Percentiles rank a stretch among this genome's conserved stretches.
These are phyloP conservation scores for Dicerorhinus sumatrensis DNA, from an alignment of 2,113 vertebrate species.

Conservation along the genomic window DNA sequence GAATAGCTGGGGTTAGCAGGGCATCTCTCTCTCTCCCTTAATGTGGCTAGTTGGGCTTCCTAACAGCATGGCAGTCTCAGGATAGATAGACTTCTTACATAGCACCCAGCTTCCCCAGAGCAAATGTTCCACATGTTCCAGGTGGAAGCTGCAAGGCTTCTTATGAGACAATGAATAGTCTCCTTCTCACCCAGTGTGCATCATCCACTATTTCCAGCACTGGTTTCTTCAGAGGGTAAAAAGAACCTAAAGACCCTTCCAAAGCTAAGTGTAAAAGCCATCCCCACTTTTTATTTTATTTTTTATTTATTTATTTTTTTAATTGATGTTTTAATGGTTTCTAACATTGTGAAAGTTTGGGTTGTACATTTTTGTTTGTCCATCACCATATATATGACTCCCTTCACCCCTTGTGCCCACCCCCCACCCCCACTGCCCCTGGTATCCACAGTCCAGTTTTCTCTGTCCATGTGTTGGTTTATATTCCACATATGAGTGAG, in stretches of 20 bases:
- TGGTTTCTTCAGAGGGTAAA: slow-evolving; percentile 2
- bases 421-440: no score
- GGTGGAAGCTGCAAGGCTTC: neutral
- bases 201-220: neutral
- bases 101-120: neutral
- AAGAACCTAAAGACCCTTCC: neutral
- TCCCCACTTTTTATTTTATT: slow-evolving; percentile 6
- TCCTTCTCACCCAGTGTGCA: neutral
- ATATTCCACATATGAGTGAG: no score
- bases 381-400: no score
- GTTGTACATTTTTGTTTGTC: no score
- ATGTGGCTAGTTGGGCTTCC: neutral
- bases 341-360: no score
- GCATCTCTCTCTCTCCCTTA: neutral
- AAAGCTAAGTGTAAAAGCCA: slow-evolving; percentile 27
- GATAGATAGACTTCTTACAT: slow-evolving; percentile 22
- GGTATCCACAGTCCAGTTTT: no score
- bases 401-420: no score
- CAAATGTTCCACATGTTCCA: neutral
- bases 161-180: neutral
- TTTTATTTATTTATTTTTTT: no score
- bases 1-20: neutral
- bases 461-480: no score
- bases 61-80: neutral
- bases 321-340: no score